A percentile compares a stretch with the other conserved stretches of the same genome.
These are phyloP conservation scores for Chloropsis hardwickii DNA, from an alignment of 2,113 vertebrate genomes.

Conservation along the genomic window DNA sequence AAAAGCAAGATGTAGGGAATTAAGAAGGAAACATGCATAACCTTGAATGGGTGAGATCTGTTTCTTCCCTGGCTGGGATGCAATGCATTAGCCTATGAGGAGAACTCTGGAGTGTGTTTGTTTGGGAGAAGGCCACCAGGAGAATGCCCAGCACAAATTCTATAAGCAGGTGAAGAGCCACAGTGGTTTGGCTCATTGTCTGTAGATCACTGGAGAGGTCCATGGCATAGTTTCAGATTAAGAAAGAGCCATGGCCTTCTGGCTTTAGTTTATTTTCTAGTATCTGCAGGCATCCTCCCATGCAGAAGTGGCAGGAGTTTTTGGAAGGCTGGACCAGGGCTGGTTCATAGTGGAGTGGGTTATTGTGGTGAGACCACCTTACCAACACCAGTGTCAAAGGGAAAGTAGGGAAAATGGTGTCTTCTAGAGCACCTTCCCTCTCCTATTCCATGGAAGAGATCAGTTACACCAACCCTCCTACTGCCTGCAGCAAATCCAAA, in stretches of 20 bases:
- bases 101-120: not conserved
- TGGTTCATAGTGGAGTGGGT: not conserved
- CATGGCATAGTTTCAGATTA: not conserved
- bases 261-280: not conserved
- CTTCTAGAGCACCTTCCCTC: not conserved
- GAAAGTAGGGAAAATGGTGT: not conserved
- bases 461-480: not conserved
- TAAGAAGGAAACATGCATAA: not conserved
- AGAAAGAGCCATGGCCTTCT: not conserved
- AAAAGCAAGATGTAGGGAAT: not conserved
- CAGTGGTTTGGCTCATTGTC: not conserved
- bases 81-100: not conserved
- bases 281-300: not conserved
- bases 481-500: not conserved
- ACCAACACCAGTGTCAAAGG: not conserved
- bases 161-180: not conserved
- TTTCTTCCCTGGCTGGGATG: not conserved
- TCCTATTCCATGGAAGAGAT: not conserved
- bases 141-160: not conserved
- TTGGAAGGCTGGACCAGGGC: not conserved
- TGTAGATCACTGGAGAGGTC: not conserved
- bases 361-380: not conserved
- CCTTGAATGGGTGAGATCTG: not conserved
- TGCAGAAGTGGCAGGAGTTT: not conserved
- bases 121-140: not conserved